Conservation (phyloP, 2,797 vertebrate genomes). For the Squalus acanthias region DNA sequence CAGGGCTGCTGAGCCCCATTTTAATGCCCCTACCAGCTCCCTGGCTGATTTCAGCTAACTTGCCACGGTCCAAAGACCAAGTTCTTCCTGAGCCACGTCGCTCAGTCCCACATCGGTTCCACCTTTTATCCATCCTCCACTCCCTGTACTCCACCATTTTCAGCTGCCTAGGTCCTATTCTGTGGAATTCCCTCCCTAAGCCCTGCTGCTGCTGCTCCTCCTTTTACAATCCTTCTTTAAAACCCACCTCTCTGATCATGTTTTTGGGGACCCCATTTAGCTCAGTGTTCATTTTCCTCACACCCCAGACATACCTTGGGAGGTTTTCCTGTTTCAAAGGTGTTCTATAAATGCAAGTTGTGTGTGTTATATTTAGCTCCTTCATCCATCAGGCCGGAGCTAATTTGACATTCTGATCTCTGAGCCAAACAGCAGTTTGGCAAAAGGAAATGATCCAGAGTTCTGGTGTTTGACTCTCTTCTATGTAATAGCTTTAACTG, state of each 20-base stretch:
- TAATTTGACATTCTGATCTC: background rate
- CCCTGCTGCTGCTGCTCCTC: too few relatives aligned
- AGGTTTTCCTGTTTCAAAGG: background rate
- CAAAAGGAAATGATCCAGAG: background rate
- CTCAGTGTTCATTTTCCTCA: background rate
- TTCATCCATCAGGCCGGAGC: background rate
- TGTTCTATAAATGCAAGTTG: background rate
- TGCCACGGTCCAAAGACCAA: background rate
- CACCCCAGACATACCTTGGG: background rate
- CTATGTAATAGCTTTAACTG: background rate
- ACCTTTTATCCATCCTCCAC: background rate
- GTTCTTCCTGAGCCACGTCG: too few relatives aligned
- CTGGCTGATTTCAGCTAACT: background rate
- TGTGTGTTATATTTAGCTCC: background rate
- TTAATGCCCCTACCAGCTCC: background rate
- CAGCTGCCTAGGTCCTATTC: background rate
- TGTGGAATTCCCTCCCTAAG: background rate
- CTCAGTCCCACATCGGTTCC: background rate
- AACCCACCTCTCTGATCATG: background rate
- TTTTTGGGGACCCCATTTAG: background rate
- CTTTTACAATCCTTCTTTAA: background rate
- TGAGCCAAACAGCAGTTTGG: background rate
- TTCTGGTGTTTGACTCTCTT: background rate
- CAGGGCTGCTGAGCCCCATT: background rate
- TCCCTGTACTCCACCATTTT: background rate